Evolutionary conservation across 2,888 invertebrate species (phyloP), one percentile per base, ranked within the genome.

Genomic region (Anarsia innoxiella): DNA sequence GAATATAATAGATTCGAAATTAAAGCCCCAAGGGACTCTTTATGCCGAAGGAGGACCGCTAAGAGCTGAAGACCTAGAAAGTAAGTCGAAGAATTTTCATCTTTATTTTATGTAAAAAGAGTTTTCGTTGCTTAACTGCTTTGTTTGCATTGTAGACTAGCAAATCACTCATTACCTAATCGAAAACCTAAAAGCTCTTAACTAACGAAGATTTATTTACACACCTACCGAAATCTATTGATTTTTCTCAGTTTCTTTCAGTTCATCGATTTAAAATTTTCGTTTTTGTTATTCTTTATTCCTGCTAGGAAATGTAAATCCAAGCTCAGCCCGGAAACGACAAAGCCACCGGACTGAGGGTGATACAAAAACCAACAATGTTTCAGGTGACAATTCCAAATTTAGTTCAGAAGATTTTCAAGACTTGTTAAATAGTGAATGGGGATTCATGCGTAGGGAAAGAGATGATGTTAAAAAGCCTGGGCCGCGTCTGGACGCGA

Each of bases 381-480:
- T 84, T 84, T 83, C 84, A 84, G 84, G 82, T 82, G 83, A 82
- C 75, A 79, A 67, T 76, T 71, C 75, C 51, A 74, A 78, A 68
- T 72, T 77, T 67, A 72, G 70, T 74, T 71, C 71, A 57, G 77
- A 72, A 59, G 87, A 88, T 59, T 79, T 90, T 48, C 87, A 87
- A 63, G 87, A 88, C 62, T 78, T 88, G 48, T 68, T 91, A 65
- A 87, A 89, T 67, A 87, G 85, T 63, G 89, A 89, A 80, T 86
- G 89, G 76, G 94, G 93, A 45, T 96, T 96, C 84, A 92, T 93
- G 56, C 88, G 96, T 58, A 91, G 92, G 56, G 96, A 96, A 86
- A 88, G 96, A 59, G 88, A 95, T 48, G 96, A 96, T 79, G 96
- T 96, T 34, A 96, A 96, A 84, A 96, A 96, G 82, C 96, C 96